Evolutionary conservation across 2,797 vertebrate species (phyloP).

Genomic region (Enteromius fasciolatus): DNA sequence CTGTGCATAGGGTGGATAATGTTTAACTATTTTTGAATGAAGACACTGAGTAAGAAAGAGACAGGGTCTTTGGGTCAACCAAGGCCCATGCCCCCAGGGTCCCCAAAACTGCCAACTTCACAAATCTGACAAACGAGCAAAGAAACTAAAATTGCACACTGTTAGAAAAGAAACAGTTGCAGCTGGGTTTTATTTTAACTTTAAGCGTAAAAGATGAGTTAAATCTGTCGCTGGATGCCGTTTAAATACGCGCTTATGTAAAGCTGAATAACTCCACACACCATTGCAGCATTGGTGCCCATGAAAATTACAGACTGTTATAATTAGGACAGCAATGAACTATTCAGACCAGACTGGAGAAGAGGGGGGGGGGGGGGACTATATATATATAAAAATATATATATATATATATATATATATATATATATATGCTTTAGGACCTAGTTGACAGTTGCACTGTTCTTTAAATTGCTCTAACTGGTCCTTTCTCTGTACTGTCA

Average conservation of each 20-base stretch:
- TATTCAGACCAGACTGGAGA: neutral
- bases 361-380: no score
- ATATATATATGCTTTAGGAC: neutral
- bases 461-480: constrained; percentile 69
- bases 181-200: constrained; percentile 7
- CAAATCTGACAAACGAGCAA: constrained; percentile 69
- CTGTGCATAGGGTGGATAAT: constrained; percentile 70
- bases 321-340: constrained; percentile 1
- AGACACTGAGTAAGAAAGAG: constrained; percentile 63
- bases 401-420: neutral
- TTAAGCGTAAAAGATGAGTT: neutral
- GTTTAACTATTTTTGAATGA: constrained; percentile 83
- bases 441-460: constrained; percentile 53
- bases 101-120: constrained; percentile 74
- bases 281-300: neutral
- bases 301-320: neutral
- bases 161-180: constrained; percentile 6
- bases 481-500: constrained; percentile 82
- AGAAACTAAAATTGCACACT: constrained; percentile 30
- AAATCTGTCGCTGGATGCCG: neutral
- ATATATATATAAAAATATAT: neutral
- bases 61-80: constrained; percentile 61
- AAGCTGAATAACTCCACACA: neutral
- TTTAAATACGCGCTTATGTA: constrained; percentile 1
- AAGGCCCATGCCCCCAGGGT: constrained; percentile 68